Base-by-base conservation (phyloP, 2,797 vertebrate genomes). In the Champsocephalus esox region DNA sequence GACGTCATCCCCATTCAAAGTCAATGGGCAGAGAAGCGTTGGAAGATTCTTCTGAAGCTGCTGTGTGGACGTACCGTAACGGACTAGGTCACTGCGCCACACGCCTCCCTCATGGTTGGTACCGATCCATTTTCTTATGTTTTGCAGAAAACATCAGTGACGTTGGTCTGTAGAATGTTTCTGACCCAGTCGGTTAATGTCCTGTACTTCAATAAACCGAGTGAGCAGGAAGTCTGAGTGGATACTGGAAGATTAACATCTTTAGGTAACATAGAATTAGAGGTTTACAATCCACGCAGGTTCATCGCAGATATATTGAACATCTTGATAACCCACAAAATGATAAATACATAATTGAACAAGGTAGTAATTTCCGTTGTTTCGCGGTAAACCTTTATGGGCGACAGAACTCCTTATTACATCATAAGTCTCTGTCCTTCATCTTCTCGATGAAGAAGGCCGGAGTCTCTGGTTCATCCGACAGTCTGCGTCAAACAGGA, bases 351-450 rank as follows among this genome's bases (percentile, higher is more conserved):
- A 69, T 19, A 46, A 85, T 56, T 84, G 32, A 76, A 74, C 21
- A 54, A 73, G 28, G 62, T 17, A 68, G 55, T 83, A 81, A 92
- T 92, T 90, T 92, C 89, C 85, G 59, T 66, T 82, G 70, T 57
- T 4, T 52, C 60, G 28, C 9, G 32, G 79, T 87, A 89, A 84
- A 81, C 17, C 13, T 88, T 82, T 79, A 85, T 82, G 64, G 21
- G 24, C 11, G 4, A 28, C 59, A 41, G 12, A 81, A 43, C 17
- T 60, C 11, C 11, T 79, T 41, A 66, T 38, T 6, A 38, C 8
- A 8, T 38, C 5, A 38, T 38, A 38, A 8, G 34, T 38, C 3
- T 38, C 5, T 76, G 21, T 5, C 4, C 12, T 12, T 12, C 8
- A 13, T 63, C 10, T 44, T 68, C 56, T 70, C 17, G 38, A 12